These are phyloP conservation scores for Suncus etruscus DNA, from an alignment of 2,113 vertebrate genomes.

Conservation along the genomic window DNA sequence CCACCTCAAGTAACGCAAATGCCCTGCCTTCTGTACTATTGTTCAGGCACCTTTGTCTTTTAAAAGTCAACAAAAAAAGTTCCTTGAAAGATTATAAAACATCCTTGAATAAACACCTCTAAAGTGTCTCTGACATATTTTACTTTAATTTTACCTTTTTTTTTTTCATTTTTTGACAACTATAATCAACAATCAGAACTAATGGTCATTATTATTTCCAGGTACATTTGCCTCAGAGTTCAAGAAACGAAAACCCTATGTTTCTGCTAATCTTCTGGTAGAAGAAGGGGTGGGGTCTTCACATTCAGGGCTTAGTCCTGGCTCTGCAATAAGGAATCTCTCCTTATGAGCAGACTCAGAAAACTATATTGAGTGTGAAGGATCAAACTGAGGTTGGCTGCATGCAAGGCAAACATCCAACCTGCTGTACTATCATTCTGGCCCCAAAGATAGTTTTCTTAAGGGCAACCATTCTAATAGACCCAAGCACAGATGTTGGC, in stretches of 20 bases:
- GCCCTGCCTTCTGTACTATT: no score
- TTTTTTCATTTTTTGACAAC: constrained; percentile 46
- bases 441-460: no score
- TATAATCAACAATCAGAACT: constrained; percentile 49
- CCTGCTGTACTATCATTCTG: no score
- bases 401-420: no score
- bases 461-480: no score
- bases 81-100: constrained; percentile 3
- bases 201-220: constrained; percentile 60
- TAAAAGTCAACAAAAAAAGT: neutral
- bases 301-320: no score
- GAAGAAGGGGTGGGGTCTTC: neutral
- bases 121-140: constrained; percentile 21
- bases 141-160: neutral
- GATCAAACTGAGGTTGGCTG: no score
- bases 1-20: no score
- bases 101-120: neutral
- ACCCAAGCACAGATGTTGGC: no score
- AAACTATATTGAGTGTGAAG: neutral
- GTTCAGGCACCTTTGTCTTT: neutral
- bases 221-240: no score
- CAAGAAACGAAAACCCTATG: constrained; percentile 57
- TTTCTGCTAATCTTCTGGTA: constrained; percentile 68
- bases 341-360: no score
- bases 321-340: no score